Base-by-base conservation (phyloP, 2,797 vertebrate genomes). In the Chaunax sp. region DNA sequence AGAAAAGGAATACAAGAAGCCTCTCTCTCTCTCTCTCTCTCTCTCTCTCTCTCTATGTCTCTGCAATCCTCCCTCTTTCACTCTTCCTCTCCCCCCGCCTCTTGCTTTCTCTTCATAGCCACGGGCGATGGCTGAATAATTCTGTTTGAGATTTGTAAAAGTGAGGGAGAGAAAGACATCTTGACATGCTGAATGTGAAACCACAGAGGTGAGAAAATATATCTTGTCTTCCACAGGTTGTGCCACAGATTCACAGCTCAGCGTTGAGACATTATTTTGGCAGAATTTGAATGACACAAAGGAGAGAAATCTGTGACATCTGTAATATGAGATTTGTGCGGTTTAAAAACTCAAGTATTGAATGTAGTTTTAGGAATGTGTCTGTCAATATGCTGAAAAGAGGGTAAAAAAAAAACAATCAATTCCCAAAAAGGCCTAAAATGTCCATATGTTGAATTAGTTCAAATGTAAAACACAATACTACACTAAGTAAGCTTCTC, bases 131-230 rank as follows among this genome's bases (percentile, higher is more conserved):
- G 79, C 85, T 91, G 87, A 91, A 91, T 92, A 87, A 92, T 92
- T 91, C 89, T 87, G 81, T 91, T 90, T 91, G 88, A 92, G 86
- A 87, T 89, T 88, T 88, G 79, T 72, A 75, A 78, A 81, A 87
- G 80, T 76, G 73, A 83, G 60, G 49, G 75, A 80, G 82, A 80
- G 75, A 85, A 72, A 83, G 87, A 86, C 75, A 73, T 83, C 77
- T 84, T 81, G 82, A 85, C 56, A 61, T 54, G 72, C 53, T 59
- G 72, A 78, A 85, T 88, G 87, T 83, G 81, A 89, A 87, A 89
- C 78, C 68, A 72, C 70, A 77, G 76, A 77, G 76, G 78, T 78
- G 72, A 86, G 80, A 73, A n/a, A 69, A 69, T 75, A 63, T 66
- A 68, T 75, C 72, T 65, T 23, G 68, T 69, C 78, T 82, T 81